Base-by-base conservation (phyloP, 2,113 vertebrate species). In the Perca schrenkii region DNA sequence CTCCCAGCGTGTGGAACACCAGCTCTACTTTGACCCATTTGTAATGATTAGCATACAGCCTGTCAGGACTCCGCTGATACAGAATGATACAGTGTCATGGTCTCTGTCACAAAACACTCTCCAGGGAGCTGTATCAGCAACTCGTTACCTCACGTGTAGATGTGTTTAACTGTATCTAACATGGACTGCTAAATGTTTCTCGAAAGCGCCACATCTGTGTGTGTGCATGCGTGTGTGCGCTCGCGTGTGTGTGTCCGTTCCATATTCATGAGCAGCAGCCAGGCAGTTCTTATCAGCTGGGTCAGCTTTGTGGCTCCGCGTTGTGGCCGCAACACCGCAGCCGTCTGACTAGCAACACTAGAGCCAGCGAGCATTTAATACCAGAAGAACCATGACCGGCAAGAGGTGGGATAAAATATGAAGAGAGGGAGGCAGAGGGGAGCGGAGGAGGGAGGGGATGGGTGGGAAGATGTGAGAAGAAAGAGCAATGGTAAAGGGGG, bases 41-140 rank as follows among this genome's bases (percentile, higher is more conserved):
- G 84, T 86, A 74, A 79, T 53, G 74, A 91, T 92, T 87, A 92
- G 77, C 86, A 90, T 86, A 76, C 46, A 75, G 81, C 66, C 76
- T 34, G 79, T 81, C 86, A 75, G 74, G 71, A 56, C 72, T 52
- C 52, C 8, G 50, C 54, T 8, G 77, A 83, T 77, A 82, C 65
- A 77, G 64, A 86, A 80, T 31, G 79, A 91, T 63, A 43, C 22
- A 4, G 86, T 66, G 79, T 83, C 86, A 79, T 78, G 36, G 67
- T 73, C 68, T 83, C 52, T 61, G 68, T 78, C 66, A 19, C 47
- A n/a, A 43, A 79, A 80, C 83, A 21, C 62, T 60, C 79, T 74
- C 83, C 66, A 36, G 66, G 74, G 86, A 87, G 80, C 76, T 69
- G 79, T 21, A 66, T 91, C 91, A 89, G 88, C 83, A 90, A 64